These are phyloP conservation scores for Crypturellus undulatus DNA, from an alignment of 2,113 vertebrate species.

Conservation along the genomic window DNA sequence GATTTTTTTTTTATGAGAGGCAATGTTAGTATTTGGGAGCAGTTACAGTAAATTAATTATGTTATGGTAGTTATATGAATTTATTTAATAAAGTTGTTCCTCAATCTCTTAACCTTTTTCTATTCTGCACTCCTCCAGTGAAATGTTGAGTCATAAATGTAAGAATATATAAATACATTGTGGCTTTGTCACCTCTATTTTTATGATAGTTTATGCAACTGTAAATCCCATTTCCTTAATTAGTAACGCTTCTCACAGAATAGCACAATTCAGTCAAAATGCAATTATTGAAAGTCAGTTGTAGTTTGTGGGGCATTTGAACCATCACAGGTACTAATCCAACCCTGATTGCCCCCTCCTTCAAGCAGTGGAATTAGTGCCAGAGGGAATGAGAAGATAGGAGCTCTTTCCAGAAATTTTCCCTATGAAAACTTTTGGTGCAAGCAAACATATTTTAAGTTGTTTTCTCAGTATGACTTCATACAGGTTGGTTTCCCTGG, in stretches of 20 bases:
- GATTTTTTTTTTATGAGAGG: not conserved
- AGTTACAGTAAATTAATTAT: not conserved
- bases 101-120: not conserved
- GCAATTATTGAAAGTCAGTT: rapidly evolving
- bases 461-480: not conserved
- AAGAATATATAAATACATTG: not conserved
- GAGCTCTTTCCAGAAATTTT: not conserved
- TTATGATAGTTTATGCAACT: not conserved
- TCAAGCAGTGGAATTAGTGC: rapidly evolving
- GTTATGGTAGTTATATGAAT: not conserved
- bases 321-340: not conserved
- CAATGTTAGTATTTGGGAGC: no score
- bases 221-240: not conserved
- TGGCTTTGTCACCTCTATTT: not conserved
- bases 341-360: not conserved
- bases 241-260: not conserved
- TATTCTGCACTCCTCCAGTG: not conserved
- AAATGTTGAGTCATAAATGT: not conserved
- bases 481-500: not conserved
- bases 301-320: not conserved
- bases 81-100: not conserved
- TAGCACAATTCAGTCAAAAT: rapidly evolving
- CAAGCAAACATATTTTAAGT: not conserved
- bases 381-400: not conserved
- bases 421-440: not conserved